Conservation (phyloP, 2,797 vertebrate species). For the Pempheris klunzingeri region DNA sequence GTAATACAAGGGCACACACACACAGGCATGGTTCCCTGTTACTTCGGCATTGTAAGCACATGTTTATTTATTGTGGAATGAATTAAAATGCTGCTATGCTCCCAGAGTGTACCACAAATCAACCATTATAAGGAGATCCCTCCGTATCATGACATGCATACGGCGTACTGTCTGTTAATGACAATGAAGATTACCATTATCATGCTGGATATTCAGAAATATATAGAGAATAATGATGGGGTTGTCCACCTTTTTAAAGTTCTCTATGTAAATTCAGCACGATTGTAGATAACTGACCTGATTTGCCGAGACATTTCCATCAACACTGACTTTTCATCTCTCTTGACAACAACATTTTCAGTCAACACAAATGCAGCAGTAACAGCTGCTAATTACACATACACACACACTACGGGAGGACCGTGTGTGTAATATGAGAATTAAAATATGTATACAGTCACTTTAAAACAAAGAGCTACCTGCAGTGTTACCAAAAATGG, state of each 20-base stretch:
- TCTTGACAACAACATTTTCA: too few species aligned
- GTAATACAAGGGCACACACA: too few species aligned
- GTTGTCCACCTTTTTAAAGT: not conserved
- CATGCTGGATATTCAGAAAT: not conserved
- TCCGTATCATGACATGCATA: not conserved
- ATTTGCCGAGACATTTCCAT: too few species aligned
- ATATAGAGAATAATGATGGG: not conserved
- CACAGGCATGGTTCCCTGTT: not conserved
- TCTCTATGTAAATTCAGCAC: not conserved
- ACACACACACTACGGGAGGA: too few species aligned
- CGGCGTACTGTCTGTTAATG: too few species aligned
- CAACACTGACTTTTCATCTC: too few species aligned
- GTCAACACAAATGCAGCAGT: too few species aligned
- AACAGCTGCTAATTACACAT: too few species aligned
- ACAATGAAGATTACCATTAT: not conserved
- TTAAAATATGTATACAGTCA: too few species aligned
- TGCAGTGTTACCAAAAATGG: not conserved
- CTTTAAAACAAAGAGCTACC: not conserved
- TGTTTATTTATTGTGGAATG: constrained; percentile 20
- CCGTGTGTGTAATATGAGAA: too few species aligned
- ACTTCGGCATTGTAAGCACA: not conserved
- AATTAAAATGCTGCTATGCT: constrained; percentile 13
- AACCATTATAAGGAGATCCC: too few species aligned
- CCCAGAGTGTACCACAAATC: too few species aligned
- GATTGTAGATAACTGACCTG: not conserved